phyloP scores from a whole-genome alignment of 1,140 invertebrate genomes.

The Scaptomyza hsui region DNA sequence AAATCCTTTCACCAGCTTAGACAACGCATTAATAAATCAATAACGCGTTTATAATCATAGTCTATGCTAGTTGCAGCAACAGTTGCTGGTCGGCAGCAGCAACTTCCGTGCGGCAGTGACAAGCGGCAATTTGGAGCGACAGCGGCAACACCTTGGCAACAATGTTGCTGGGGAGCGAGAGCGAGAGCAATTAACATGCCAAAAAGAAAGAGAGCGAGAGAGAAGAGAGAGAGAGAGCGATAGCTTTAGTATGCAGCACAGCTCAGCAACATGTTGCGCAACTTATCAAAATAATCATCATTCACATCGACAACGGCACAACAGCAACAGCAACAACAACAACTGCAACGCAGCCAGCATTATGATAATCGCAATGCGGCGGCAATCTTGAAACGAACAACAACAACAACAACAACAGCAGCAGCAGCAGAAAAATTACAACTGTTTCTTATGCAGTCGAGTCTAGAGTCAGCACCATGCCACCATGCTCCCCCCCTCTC shows the following conservation, averaged over 20 bases:
- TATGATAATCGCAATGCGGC: constrained; percentile 77
- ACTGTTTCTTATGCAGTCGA: constrained; percentile 62
- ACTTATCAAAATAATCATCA: constrained; percentile 82
- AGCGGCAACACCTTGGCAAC: constrained; percentile 70
- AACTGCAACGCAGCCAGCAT: constrained; percentile 67
- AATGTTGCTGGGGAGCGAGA: constrained; percentile 50
- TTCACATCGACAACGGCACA: constrained; percentile 62
- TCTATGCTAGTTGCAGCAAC: constrained; percentile 21
- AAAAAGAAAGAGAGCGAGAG: neutral
- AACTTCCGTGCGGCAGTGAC: constrained; percentile 71
- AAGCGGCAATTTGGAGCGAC: constrained; percentile 66
- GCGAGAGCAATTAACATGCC: constrained; percentile 68
- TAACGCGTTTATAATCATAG: constrained; percentile 72
- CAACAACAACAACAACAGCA: neutral
- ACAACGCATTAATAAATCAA: constrained; percentile 80
- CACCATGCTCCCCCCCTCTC: constrained; percentile 9
- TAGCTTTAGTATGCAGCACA: constrained; percentile 24
- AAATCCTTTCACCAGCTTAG: constrained; percentile 75
- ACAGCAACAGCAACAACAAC: constrained; percentile 38
- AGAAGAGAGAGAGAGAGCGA: constrained; percentile 8
- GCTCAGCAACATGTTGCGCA: constrained; percentile 72
- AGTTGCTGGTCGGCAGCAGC: constrained; percentile 19
- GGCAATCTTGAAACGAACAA: constrained; percentile 70
- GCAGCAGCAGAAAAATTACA: constrained; percentile 54
- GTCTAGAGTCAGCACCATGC: constrained; percentile 10